A percentile compares a stretch with the other conserved stretches of the same genome.
phyloP scores from a whole-genome alignment of 1,140 invertebrate species.

The Pygmarrhopalites habei region DNA sequence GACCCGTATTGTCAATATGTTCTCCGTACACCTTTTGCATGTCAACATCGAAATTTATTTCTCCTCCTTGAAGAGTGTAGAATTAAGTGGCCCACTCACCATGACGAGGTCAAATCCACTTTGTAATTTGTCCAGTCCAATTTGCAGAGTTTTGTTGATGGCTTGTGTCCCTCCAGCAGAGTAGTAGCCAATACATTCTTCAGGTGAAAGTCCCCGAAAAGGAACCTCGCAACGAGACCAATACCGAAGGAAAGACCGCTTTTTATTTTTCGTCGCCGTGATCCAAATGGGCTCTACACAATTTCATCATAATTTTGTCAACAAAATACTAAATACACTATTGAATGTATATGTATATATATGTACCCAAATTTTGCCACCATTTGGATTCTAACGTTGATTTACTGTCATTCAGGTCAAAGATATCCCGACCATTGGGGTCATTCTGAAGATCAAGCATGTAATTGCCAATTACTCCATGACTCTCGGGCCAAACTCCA shows the following conservation, averaged over 20 bases:
- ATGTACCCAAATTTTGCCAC: conserved; percentile 44
- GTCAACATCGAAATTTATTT: too few relatives aligned
- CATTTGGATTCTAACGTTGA: conserved; percentile 40
- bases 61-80: too few relatives aligned
- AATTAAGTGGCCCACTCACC: too few relatives aligned
- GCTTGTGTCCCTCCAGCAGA: conserved; percentile 4
- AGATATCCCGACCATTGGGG: conserved; percentile 39
- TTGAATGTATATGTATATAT: too few relatives aligned
- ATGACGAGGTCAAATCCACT: conserved; percentile 25
- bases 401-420: conserved; percentile 36
- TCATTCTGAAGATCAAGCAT: conserved; percentile 45
- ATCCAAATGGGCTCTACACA: conserved; percentile 47
- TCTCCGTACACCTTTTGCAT: conserved; percentile 40
- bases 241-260: conserved; percentile 39
- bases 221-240: conserved; percentile 44
- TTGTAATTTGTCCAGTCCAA: conserved; percentile 15
- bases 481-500: conserved; percentile 40
- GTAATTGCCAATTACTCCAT: conserved; percentile 29
- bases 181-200: conserved; percentile 32
- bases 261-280: conserved; percentile 41
- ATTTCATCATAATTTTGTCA: too few relatives aligned
- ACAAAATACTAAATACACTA: too few relatives aligned
- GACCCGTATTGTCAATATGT: conserved; percentile 41
- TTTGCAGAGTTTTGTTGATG: conserved; percentile 16
- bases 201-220: conserved; percentile 41